Conservation (phyloP, 2,888 invertebrate genomes). For the Caenorhabditis drosophilae region DNA sequence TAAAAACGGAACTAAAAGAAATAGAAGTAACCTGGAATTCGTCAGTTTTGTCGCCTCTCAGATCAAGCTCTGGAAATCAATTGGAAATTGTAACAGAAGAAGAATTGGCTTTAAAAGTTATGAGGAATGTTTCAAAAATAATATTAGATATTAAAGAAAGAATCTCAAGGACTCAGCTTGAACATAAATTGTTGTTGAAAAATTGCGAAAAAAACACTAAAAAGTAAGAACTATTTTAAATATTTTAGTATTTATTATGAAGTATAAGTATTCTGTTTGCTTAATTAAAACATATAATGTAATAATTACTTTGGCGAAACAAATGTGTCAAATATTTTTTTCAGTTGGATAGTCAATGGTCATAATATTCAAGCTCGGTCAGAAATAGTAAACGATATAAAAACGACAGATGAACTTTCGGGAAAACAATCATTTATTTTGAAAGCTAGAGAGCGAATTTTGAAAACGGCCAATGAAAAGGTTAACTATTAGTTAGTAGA, state of each 20-base stretch:
- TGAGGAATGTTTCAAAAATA: slow-evolving; percentile 32
- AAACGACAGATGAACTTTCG: slow-evolving; percentile 8
- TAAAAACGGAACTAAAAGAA: slow-evolving; percentile 6
- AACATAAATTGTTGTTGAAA: slow-evolving; percentile 2
- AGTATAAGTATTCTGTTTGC: not conserved
- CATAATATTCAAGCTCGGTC: too few relatives aligned
- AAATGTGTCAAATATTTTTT: not conserved
- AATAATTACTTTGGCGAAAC: not conserved
- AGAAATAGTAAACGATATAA: not conserved
- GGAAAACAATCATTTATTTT: slow-evolving; percentile 8
- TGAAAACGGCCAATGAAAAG: slow-evolving; percentile 9
- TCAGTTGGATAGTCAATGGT: too few relatives aligned
- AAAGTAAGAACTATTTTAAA: not conserved
- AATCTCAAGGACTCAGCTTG: slow-evolving; percentile 21
- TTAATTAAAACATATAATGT: not conserved
- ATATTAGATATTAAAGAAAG: slow-evolving; percentile 21
- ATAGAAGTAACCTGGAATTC: slow-evolving; percentile 14
- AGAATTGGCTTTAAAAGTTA: slow-evolving; percentile 29
- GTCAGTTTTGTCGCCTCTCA: slow-evolving; percentile 21
- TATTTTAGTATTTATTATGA: not conserved
- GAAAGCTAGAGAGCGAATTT: not conserved
- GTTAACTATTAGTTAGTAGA: too few relatives aligned
- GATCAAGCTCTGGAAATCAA: slow-evolving; percentile 11
- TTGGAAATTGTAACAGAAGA: slow-evolving; percentile 13
- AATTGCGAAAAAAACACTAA: not conserved